A percentile compares a stretch with the other conserved stretches of the same genome.
phyloP scores from a whole-genome alignment of 2,113 vertebrate genomes.

The Mustela nigripes region DNA sequence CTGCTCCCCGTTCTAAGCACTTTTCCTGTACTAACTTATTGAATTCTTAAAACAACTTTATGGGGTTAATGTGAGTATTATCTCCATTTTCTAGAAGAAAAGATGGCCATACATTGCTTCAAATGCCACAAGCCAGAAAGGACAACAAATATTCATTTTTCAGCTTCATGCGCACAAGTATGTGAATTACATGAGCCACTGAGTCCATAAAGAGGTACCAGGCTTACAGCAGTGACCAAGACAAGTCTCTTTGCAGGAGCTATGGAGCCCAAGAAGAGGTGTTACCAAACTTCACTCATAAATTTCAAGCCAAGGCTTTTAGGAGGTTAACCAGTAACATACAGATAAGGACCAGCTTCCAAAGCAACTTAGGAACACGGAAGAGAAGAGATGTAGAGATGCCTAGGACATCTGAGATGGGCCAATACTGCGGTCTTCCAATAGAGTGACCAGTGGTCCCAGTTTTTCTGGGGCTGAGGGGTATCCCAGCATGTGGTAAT shows the following conservation, averaged over 20 bases:
- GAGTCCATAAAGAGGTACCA: slow-evolving; percentile 48
- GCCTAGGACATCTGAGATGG: neutral
- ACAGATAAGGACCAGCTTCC: neutral
- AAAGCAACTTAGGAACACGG: neutral
- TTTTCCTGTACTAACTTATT: slow-evolving; percentile 17
- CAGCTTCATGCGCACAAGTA: neutral
- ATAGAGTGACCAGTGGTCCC: neutral
- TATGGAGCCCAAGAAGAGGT: neutral
- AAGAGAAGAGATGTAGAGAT: neutral
- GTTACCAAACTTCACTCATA: neutral
- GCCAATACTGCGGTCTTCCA: neutral
- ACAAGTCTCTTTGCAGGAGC: slow-evolving; percentile 32
- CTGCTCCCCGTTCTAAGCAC: neutral
- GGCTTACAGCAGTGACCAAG: neutral
- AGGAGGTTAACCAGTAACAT: neutral
- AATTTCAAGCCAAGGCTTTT: neutral
- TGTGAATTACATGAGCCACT: neutral
- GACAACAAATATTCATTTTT: slow-evolving; percentile 46
- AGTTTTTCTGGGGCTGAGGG: neutral
- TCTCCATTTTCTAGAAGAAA: neutral
- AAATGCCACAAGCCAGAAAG: slow-evolving; percentile 24
- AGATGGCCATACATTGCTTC: neutral
- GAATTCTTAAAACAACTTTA: neutral
- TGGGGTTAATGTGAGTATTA: neutral
- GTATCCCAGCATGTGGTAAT: neutral